Conservation (phyloP, 1,140 invertebrate species). For the Apis dorsata region DNA sequence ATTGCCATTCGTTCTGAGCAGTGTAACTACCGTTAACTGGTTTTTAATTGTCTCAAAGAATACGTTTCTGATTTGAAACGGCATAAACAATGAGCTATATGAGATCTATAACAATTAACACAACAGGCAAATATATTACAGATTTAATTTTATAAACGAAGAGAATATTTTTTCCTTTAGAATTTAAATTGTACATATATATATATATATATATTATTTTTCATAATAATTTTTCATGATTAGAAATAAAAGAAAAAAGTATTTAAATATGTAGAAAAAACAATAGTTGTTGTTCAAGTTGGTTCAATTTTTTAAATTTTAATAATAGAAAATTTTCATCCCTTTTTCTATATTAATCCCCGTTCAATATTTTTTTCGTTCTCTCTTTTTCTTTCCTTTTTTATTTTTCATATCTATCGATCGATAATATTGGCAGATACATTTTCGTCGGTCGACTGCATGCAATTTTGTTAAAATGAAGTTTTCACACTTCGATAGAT, state of each 20-base stretch:
- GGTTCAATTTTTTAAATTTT: too few relatives aligned
- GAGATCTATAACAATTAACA: too few relatives aligned
- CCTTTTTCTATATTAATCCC: not conserved
- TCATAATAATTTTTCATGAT: too few relatives aligned
- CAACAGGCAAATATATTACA: too few relatives aligned
- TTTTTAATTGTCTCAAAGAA: slow-evolving; percentile 10
- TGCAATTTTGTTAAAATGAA: slow-evolving; percentile 13
- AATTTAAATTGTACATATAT: too few relatives aligned
- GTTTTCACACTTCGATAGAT: slow-evolving; percentile 12
- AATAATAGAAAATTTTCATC: too few relatives aligned
- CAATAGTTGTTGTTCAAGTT: too few relatives aligned
- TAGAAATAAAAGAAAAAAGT: too few relatives aligned
- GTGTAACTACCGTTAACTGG: not conserved
- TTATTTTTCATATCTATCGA: slow-evolving; percentile 6
- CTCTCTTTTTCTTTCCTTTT: not conserved
- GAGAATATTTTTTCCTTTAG: too few relatives aligned
- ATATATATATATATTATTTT: too few relatives aligned
- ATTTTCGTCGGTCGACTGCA: not conserved
- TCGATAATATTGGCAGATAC: not conserved
- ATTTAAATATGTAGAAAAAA: too few relatives aligned
- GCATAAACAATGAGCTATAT: not conserved
- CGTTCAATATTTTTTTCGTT: not conserved
- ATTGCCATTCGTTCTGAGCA: not conserved
- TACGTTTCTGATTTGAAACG: not conserved
- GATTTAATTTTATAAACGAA: too few relatives aligned